Evolutionary conservation across 2,113 vertebrate species (phyloP), one percentile per base, ranked within the genome.

Genomic region (Vulpes ferrilata): DNA sequence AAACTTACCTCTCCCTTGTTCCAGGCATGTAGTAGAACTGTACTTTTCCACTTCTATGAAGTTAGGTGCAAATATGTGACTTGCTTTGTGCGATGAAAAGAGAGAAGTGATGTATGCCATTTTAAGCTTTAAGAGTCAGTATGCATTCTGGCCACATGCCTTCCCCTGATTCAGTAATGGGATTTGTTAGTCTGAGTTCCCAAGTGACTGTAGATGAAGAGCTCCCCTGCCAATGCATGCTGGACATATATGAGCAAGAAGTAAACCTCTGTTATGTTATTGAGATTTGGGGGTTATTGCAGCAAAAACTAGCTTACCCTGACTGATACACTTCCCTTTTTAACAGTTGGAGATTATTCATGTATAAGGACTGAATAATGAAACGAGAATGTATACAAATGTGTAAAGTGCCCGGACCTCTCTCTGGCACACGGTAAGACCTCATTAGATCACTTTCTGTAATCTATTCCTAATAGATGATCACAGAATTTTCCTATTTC

Each of bases 1-100:
- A 80, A 89, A 65, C 51, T 81, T 94, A 79, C 7, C n/a, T 95
- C 84, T 79, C 27, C 55, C 12, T 5, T 38, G 10, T 92, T 92
- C 23, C 16, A 30, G 20, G 48, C 13, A 76, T 10, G 81, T 9
- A 51, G 57, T 51, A 86, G 30, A 89, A 89, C 62, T 94, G 19
- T 80, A 89, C 25, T 73, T 81, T 71, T 79, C 48, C 13, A 88
- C 22, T 57, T 74, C 48, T 65, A 43, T 74, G 55, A 87, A 87
- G 91, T 51, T 74, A 92, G 82, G 32, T 88, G 73, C 64, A 80
- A 74, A 67, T 32, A 81, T 22, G 35, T 86, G 80, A 64, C 65
- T 90, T 90, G n/a, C 73, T 90, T 87, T 74, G 73, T 64, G 48
- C 35, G 93, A 93, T 86, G 73, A 81, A 65, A 59, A 92, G 60